Conservation (phyloP, 1,140 invertebrate species). For the Calosoma granatense region DNA sequence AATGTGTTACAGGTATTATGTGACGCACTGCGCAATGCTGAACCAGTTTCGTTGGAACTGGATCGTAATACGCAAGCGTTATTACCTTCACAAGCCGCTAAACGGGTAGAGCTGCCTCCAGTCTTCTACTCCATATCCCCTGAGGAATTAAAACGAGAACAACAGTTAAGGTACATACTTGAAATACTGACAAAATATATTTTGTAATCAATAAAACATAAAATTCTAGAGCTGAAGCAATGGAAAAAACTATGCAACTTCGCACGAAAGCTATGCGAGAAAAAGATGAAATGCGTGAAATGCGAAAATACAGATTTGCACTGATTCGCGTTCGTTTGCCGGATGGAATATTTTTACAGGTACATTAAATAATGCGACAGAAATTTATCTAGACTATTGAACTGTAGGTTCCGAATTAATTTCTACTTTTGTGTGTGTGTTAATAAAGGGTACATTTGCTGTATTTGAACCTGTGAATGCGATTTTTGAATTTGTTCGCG, state of each 20-base stretch:
- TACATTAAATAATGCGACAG: constrained; percentile 27
- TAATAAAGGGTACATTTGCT: constrained; percentile 64
- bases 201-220: constrained; percentile 8
- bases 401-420: constrained; percentile 16
- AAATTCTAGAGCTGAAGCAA: constrained; percentile 53
- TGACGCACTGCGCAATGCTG: constrained; percentile 66
- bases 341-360: constrained; percentile 73
- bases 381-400: not conserved
- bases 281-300: constrained; percentile 66
- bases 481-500: constrained; percentile 61
- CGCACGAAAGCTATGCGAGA: constrained; percentile 89
- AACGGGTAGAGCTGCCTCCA: constrained; percentile 59
- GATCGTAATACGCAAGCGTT: constrained; percentile 80
- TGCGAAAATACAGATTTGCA: constrained; percentile 74
- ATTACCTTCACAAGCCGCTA: constrained; percentile 59
- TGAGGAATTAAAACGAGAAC: constrained; percentile 78
- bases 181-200: constrained; percentile 10
- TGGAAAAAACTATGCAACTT: constrained; percentile 71
- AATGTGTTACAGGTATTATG: constrained; percentile 46
- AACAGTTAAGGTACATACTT: constrained; percentile 51
- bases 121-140: constrained; percentile 71
- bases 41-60: constrained; percentile 70
- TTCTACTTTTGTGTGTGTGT: no score
- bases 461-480: constrained; percentile 63
- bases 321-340: constrained; percentile 79